Evolutionary conservation across 2,113 vertebrate genomes (phyloP).

Genomic region (Zosterops borbonicus): DNA sequence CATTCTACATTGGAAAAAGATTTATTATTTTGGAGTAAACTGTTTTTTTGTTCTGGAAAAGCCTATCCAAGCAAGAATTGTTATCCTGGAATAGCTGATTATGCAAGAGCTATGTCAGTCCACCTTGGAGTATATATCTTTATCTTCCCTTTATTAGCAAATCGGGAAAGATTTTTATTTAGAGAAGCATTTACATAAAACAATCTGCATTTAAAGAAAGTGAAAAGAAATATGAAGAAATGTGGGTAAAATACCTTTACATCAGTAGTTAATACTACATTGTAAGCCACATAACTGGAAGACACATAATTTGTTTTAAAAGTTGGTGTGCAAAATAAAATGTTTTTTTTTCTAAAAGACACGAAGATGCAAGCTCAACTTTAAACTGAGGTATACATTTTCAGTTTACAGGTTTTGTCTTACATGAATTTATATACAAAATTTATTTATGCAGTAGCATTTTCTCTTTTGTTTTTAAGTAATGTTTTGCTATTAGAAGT

Average conservation of each 20-base stretch:
- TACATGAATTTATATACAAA: background rate
- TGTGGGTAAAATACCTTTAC: background rate
- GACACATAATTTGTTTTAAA: background rate
- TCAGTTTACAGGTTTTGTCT: background rate
- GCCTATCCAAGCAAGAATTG: background rate
- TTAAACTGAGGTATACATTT: background rate
- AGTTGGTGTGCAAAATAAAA: background rate
- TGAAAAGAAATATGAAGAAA: background rate
- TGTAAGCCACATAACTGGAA: background rate
- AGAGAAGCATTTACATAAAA: background rate
- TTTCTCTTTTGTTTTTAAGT: background rate
- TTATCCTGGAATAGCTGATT: background rate
- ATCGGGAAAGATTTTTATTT: background rate
- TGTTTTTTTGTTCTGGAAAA: background rate
- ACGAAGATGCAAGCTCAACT: background rate
- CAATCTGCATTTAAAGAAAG: background rate
- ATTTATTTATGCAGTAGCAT: background rate
- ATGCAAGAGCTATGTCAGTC: background rate
- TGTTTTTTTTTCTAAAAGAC: background rate
- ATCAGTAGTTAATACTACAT: background rate
- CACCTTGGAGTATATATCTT: background rate
- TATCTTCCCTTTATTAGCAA: background rate
- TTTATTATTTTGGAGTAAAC: background rate
- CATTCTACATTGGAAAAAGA: background rate
- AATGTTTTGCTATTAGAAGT: background rate